Conservation (phyloP, 2,113 vertebrate genomes). For the Mus spicilegus region DNA sequence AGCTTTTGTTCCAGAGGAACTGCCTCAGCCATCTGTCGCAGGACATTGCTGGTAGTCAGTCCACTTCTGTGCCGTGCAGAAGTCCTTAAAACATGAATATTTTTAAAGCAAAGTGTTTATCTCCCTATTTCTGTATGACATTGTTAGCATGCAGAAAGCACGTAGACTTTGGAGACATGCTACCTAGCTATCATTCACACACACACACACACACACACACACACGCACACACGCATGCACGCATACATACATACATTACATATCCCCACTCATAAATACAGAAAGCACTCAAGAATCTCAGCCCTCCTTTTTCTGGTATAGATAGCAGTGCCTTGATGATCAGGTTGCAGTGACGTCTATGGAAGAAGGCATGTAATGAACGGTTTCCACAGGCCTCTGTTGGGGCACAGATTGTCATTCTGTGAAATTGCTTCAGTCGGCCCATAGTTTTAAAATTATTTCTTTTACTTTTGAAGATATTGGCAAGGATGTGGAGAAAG, state of each 20-base stretch:
- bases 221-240: background rate
- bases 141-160: background rate
- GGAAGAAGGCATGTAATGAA: background rate
- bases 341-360: background rate
- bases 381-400: background rate
- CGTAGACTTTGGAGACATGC: background rate
- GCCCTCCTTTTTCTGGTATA: background rate
- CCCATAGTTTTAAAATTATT: background rate
- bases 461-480: background rate
- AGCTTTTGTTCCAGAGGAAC: conserved; percentile 40
- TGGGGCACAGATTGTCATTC: background rate
- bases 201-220: background rate
- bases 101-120: background rate
- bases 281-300: background rate
- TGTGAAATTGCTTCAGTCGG: conserved; percentile 31
- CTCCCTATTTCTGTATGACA: background rate
- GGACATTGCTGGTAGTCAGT: background rate
- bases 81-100: background rate
- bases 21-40: background rate
- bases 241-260: background rate
- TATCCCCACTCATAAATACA: background rate
- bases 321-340: background rate
- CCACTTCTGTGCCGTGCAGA: background rate
- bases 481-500: too few relatives aligned
- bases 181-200: background rate